Base-by-base conservation (phyloP, 2,113 vertebrate species). In the Phalacrocorax brasilianus region DNA sequence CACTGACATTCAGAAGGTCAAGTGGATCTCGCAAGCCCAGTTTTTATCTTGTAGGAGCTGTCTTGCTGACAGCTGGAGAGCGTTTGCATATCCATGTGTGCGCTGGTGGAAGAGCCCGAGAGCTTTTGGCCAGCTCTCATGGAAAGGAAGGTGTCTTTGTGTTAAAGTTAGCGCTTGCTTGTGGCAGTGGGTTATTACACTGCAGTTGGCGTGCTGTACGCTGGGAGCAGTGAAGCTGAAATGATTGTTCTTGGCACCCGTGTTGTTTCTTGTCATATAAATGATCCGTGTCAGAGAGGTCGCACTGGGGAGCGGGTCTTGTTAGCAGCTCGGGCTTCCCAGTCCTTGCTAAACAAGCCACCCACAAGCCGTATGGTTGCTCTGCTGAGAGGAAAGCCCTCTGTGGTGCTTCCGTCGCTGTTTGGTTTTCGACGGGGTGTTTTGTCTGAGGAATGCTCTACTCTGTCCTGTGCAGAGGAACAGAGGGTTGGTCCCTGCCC, bases 1-100 rank as follows among this genome's bases (percentile, higher is more conserved):
- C 70, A 1, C 15, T 82, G 91, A 45, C 91, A 85, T 95, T 85
- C 55, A 52, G 50, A 84, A 93, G 88, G 94, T 88, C 91, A 58
- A 66, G 86, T 58, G 70, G 63, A 20, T 85, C 33, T 68, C 17
- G 73, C 83, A 32, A 92, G 58, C 68, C 68, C 47, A 19, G 76
- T 75, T 80, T 77, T 79, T 88, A 32, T 84, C 85, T 32, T 26
- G 44, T 23, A 38, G 63, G 67, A 59, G 76, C 56, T 18, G 47
- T 42, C 33, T 28, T 15, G 70, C 83, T 72, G 80, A 44, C 65
- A 80, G 72, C 68, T n/a, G 27, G 0, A 0, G 49, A 19, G 58
- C 8, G 0, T 52, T 83, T 14, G 66, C 45, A 7, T 0, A 0
- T 47, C 26, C 2, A 0, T 5, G 40, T n/a, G 33, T 12, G 52